Evolutionary conservation across 2,113 vertebrate genomes (phyloP).

Genomic region (Formicarius rufipectus): DNA sequence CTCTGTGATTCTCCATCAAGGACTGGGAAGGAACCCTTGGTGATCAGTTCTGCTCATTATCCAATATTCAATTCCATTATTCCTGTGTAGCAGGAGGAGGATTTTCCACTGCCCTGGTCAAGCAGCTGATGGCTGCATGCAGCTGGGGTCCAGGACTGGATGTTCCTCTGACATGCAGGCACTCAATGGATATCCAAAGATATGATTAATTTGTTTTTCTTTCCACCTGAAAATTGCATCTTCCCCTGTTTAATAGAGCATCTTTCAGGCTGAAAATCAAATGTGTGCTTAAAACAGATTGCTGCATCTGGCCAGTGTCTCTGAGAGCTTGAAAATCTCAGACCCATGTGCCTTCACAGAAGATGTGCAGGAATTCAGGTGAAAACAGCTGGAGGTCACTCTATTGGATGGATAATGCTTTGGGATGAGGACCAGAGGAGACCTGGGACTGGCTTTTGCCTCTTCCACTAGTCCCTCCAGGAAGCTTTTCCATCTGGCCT

Average conservation of each 20-base stretch:
- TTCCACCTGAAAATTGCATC: neutral
- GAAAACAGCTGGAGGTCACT: neutral
- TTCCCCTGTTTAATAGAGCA: neutral
- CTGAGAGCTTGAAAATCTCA: neutral
- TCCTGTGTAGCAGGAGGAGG: neutral
- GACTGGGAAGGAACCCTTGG: neutral
- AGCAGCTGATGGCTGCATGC: neutral
- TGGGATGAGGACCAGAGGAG: neutral
- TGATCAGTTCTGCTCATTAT: neutral
- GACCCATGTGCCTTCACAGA: neutral
- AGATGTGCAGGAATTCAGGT: neutral
- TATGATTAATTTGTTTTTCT: neutral
- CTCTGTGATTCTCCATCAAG: neutral
- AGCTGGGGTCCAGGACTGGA: neutral
- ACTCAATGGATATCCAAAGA: neutral
- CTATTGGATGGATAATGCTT: neutral
- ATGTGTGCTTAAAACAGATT: neutral
- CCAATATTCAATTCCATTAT: neutral
- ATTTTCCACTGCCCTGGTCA: neutral
- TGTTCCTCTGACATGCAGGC: neutral
- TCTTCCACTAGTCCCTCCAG: neutral
- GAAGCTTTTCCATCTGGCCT: neutral
- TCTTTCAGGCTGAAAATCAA: neutral
- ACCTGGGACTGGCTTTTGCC: neutral
- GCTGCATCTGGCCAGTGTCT: neutral